These are phyloP conservation scores for Apotomis capreana DNA, from an alignment of 2,888 invertebrate genomes.

Conservation along the genomic window DNA sequence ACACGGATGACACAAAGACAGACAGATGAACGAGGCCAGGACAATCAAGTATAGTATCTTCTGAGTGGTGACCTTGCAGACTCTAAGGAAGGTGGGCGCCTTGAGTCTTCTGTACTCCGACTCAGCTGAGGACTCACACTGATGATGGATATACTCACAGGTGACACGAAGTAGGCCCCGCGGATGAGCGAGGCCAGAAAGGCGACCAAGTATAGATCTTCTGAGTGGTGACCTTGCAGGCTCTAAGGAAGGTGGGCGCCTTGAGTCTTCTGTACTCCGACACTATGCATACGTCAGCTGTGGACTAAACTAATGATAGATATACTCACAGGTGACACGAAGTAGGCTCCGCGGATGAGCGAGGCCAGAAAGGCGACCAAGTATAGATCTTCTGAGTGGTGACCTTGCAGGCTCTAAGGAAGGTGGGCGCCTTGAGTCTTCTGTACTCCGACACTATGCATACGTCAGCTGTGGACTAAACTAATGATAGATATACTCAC, in stretches of 20 bases:
- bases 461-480: constrained; percentile 93
- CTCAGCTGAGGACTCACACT: constrained; percentile 76
- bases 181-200: too few species aligned
- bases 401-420: constrained; percentile 91
- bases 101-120: constrained; percentile 93
- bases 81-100: constrained; percentile 90
- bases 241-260: constrained; percentile 90
- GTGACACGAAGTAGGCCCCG: too few species aligned
- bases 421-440: constrained; percentile 91
- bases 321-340: constrained; percentile 91
- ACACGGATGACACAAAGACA: constrained; percentile 94
- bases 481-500: too few species aligned
- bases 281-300: constrained; percentile 90
- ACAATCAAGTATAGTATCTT: constrained; percentile 94
- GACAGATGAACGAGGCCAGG: constrained; percentile 91
- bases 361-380: constrained; percentile 94
- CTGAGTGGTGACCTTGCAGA: constrained; percentile 94
- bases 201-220: too few species aligned
- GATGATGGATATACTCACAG: constrained; percentile 81
- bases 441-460: constrained; percentile 93
- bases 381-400: constrained; percentile 96
- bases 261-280: constrained; percentile 93
- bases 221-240: constrained; percentile 94
- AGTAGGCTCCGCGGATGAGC: constrained; percentile 93
- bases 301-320: neutral